These are phyloP conservation scores for Mesocentrotus franciscanus DNA, from an alignment of 53 echinoderm and acorn worm species.

Conservation along the genomic window DNA sequence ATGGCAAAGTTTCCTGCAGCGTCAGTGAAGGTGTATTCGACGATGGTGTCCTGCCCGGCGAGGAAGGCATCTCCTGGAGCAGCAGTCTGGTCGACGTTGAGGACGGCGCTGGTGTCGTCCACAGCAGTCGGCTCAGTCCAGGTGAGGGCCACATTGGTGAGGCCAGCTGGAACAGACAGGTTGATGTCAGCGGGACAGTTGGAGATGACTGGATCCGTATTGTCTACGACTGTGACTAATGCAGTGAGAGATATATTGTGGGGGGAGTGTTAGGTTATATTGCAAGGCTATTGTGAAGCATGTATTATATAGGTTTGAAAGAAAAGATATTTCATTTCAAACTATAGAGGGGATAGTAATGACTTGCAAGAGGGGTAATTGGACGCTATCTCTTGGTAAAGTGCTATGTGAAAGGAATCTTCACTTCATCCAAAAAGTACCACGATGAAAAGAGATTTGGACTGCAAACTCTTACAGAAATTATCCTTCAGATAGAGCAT, in stretches of 20 bases:
- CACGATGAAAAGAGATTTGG: not conserved
- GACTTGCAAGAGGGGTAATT: too few relatives aligned
- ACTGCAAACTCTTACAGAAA: not conserved
- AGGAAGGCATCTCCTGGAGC: constrained; percentile 61
- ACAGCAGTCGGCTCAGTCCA: constrained; percentile 71
- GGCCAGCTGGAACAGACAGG: constrained; percentile 36
- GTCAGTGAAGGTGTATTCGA: constrained; percentile 71
- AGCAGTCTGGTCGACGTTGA: not conserved
- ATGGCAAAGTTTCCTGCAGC: constrained; percentile 56
- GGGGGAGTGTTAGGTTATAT: not conserved
- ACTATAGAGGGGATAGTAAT: too few relatives aligned
- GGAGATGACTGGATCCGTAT: constrained; percentile 64
- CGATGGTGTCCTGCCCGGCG: constrained; percentile 57
- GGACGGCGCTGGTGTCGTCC: constrained; percentile 67
- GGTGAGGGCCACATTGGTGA: constrained; percentile 43
- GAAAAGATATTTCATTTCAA: not conserved
- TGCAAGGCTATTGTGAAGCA: not conserved
- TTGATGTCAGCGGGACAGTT: constrained; percentile 63
- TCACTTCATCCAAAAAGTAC: too few relatives aligned
- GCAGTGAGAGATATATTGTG: not conserved
- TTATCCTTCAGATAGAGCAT: not conserved
- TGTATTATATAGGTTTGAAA: not conserved
- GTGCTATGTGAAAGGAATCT: not conserved
- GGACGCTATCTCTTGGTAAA: too few relatives aligned
- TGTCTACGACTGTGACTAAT: constrained; percentile 51